Evolutionary conservation across 1,140 invertebrate species (phyloP), one percentile per base, ranked within the genome.

Genomic region (Drosophila paulistorum): DNA sequence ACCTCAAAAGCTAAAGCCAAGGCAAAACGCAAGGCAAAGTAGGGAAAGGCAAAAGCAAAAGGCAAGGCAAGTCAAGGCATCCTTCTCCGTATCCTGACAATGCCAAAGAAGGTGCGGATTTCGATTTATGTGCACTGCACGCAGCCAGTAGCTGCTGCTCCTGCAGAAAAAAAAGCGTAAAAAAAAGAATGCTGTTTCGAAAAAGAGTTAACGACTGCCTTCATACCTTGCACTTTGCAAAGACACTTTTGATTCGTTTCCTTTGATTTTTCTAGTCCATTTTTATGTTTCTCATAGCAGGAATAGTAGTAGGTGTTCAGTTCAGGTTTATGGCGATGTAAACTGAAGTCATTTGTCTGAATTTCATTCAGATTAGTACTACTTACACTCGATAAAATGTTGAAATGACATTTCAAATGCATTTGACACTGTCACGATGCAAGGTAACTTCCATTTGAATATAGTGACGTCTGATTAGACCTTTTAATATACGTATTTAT

Each of bases 121-220:
- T 90, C 84, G 84, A 89, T 89, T 89, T 89, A 90, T 89, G 85
- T 90, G 79, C 85, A 80, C 77, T 87, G 84, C 85, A 87, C 85
- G 84, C 83, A 83, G 70, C 69, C 57, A 74, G 23, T 68, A 65
- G 39, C 10, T 39, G 57, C 58, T 13, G 33, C 17, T 17, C 37
- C n/a, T 20, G 14, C 9, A 17, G 30, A 13, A 35, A 26, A 37
- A 41, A 26, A 30, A 30, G 48, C 23, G 30, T 10, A 6, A 35
- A 3, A 6, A 35, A 3, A 30, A n/a, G 5, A 20, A 13, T 59
- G 57, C 33, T 14, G 33, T 10, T 37, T 37, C 30, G n/a, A 11
- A 17, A 17, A 17, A 39, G 57, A 59, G 30, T 37, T 51, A 51
- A 17, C 14, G 57, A 59, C 57, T 59, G 35, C 10, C 33, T 20